These are phyloP conservation scores for Fregata magnificens DNA, from an alignment of 2,113 vertebrate genomes.

Conservation along the genomic window DNA sequence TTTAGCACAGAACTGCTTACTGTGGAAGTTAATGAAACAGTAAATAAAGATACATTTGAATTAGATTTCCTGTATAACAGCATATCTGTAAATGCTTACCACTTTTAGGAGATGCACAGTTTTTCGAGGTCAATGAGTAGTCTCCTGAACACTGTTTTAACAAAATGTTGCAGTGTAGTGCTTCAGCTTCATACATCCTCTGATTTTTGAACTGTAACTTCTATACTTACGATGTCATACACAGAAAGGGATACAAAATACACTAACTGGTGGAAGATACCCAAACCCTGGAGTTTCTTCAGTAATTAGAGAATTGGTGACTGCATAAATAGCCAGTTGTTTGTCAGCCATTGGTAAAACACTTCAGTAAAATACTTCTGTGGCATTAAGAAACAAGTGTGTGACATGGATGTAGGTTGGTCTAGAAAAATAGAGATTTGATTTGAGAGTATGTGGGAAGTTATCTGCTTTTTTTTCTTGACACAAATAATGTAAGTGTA, in stretches of 20 bases:
- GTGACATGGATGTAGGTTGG: neutral
- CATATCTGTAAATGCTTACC: neutral
- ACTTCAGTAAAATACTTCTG: neutral
- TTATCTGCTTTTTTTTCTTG: neutral
- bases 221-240: rapidly evolving
- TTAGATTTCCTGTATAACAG: neutral
- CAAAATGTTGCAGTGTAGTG: neutral
- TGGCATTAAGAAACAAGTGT: neutral
- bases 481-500: neutral
- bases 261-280: neutral
- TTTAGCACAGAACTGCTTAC: neutral
- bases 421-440: neutral
- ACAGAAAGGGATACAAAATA: neutral
- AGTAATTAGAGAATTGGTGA: neutral
- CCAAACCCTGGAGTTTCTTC: neutral
- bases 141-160: neutral
- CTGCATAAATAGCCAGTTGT: neutral
- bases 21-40: neutral
- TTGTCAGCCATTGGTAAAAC: neutral
- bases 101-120: neutral
- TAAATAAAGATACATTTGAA: neutral
- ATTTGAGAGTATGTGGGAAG: neutral
- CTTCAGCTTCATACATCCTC: neutral
- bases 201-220: neutral
- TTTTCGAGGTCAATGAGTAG: neutral